Evolutionary conservation across 2,113 vertebrate genomes (phyloP).

Genomic region (Cisticola juncidis): DNA sequence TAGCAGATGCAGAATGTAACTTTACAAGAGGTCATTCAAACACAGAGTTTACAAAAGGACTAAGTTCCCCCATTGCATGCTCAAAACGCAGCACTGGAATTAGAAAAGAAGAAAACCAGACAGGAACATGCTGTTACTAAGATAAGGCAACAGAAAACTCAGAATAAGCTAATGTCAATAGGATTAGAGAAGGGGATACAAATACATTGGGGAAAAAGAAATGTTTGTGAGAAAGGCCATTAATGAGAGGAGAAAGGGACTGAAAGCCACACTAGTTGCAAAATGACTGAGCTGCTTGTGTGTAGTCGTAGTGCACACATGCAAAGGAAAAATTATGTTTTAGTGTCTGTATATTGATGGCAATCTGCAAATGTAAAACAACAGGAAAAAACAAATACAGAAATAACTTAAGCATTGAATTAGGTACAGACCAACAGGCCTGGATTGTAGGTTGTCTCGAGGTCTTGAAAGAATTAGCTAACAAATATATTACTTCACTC

Average conservation of each 20-base stretch:
- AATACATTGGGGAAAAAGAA: conserved; percentile 2
- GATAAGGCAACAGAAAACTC: conserved; percentile 31
- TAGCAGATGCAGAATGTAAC: background rate
- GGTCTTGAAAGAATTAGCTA: background rate
- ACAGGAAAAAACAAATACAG: background rate
- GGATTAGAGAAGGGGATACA: conserved; percentile 21
- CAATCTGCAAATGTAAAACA: background rate
- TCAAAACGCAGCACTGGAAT: background rate
- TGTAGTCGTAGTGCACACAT: background rate
- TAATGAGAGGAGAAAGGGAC: background rate
- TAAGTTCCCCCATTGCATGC: background rate
- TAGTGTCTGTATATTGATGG: background rate
- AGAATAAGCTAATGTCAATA: conserved; percentile 14
- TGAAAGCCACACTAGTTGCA: background rate
- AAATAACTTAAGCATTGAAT: background rate
- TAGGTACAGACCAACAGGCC: background rate
- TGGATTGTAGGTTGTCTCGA: background rate
- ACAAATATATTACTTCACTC: background rate
- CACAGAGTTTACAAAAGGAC: background rate
- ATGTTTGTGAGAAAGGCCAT: background rate
- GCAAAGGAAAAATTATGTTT: background rate
- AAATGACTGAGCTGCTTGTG: background rate
- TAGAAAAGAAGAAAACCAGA: conserved; percentile 24
- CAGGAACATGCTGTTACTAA: conserved; percentile 13
- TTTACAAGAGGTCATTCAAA: conserved; percentile 13